These are phyloP conservation scores for Archips crataeganus DNA, from an alignment of 2,888 invertebrate genomes.

Conservation along the genomic window DNA sequence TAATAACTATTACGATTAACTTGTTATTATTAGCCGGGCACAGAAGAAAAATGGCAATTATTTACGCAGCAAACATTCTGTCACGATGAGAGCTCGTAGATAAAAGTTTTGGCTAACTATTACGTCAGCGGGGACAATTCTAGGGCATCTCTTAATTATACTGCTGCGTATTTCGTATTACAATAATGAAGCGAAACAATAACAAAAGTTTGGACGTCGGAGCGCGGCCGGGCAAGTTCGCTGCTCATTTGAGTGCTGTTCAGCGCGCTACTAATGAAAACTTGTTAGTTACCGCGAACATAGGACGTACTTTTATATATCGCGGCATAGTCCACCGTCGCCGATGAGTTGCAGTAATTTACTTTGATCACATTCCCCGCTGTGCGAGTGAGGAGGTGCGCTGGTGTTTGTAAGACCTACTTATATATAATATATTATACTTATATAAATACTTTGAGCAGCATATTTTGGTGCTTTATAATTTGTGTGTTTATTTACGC, in stretches of 20 bases:
- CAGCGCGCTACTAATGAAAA: conserved; percentile 79
- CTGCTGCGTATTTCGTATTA: conserved; percentile 82
- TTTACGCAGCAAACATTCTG: conserved; percentile 74
- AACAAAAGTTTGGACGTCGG: conserved; percentile 81
- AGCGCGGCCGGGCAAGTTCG: conserved; percentile 73
- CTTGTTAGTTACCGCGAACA: conserved; percentile 75
- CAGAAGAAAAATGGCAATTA: conserved; percentile 69
- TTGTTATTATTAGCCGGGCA: conserved; percentile 69
- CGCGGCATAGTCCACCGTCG: conserved; percentile 61
- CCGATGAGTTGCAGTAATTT: conserved; percentile 54
- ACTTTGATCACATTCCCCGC: conserved; percentile 42
- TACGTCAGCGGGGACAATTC: conserved; percentile 76
- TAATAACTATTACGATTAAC: conserved; percentile 69
- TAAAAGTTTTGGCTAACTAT: conserved; percentile 77
- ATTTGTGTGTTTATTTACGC: background rate
- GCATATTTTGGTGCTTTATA: background rate
- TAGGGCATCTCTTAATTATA: conserved; percentile 82
- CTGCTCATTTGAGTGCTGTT: conserved; percentile 82
- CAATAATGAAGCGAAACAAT: conserved; percentile 85
- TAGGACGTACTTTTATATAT: conserved; percentile 72
- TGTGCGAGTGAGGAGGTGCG: background rate
- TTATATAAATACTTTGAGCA: background rate
- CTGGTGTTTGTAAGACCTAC: background rate
- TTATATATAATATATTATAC: too few relatives aligned
- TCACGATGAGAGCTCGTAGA: conserved; percentile 69